Conservation (phyloP, 2,113 vertebrate genomes). For the Petromus typicus region DNA sequence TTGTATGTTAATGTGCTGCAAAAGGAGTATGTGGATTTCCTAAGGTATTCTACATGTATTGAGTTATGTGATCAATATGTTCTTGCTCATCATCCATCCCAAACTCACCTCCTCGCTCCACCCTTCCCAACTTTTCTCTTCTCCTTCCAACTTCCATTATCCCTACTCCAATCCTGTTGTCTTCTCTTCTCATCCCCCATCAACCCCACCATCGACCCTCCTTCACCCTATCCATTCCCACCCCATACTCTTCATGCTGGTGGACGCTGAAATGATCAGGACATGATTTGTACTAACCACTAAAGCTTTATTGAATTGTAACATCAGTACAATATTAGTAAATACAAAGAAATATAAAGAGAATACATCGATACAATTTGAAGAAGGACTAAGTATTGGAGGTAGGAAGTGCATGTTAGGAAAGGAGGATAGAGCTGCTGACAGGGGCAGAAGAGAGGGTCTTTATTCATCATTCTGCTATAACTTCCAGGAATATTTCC, state of each 20-base stretch:
- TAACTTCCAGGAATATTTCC: constrained; percentile 52
- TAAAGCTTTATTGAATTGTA: constrained; percentile 81
- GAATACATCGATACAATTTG: constrained; percentile 65
- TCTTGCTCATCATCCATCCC: neutral
- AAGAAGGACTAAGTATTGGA: neutral
- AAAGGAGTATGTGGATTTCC: neutral
- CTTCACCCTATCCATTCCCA: neutral
- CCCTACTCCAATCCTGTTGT: too few species aligned
- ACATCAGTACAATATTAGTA: constrained; percentile 66
- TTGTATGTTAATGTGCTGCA: constrained; percentile 7
- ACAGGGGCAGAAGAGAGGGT: neutral
- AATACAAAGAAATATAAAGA: constrained; percentile 70
- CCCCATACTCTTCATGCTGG: neutral
- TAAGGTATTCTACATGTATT: neutral
- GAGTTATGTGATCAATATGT: neutral
- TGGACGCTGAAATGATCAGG: constrained; percentile 67
- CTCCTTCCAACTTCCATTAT: neutral
- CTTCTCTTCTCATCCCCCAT: too few species aligned
- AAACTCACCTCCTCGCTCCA: neutral
- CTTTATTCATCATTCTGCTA: constrained; percentile 45
- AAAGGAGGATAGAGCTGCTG: neutral
- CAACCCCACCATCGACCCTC: neutral
- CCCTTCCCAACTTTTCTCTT: neutral
- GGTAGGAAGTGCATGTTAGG: neutral
- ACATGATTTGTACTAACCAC: constrained; percentile 78